These are phyloP conservation scores for Nephila pilipes DNA, from an alignment of 1,140 invertebrate genomes.

Conservation along the genomic window DNA sequence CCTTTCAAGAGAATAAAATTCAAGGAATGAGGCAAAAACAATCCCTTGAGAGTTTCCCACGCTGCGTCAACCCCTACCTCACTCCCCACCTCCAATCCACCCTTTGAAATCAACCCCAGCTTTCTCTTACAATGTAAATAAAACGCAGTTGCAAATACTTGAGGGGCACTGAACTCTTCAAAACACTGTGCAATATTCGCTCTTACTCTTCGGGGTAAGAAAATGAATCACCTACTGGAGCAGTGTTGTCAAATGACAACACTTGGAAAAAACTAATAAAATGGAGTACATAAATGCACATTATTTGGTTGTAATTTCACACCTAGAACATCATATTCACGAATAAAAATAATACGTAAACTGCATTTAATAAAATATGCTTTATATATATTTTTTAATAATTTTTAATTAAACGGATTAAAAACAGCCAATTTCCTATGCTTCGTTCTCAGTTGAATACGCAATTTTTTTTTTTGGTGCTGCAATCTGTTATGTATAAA, in stretches of 20 bases:
- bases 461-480: no score
- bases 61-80: constrained; percentile 32
- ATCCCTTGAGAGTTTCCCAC: constrained; percentile 26
- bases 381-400: background rate
- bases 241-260: constrained; percentile 29
- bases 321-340: constrained; percentile 8
- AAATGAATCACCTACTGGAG: constrained; percentile 17
- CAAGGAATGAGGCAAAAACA: constrained; percentile 25
- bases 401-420: no score
- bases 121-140: constrained; percentile 33
- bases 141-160: constrained; percentile 22
- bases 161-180: constrained; percentile 40
- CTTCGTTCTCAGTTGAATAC: no score
- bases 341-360: constrained; percentile 37
- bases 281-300: no score
- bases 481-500: no score
- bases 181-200: constrained; percentile 38
- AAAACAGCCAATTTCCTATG: no score
- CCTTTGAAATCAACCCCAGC: constrained; percentile 39
- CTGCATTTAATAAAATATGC: constrained; percentile 10
- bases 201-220: constrained; percentile 39
- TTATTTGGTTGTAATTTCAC: background rate
- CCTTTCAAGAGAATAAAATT: constrained; percentile 42
- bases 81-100: constrained; percentile 44
- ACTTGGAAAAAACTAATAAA: background rate